Evolutionary conservation across 1,140 invertebrate species (phyloP).

Genomic region (Drosophila sucinea): DNA sequence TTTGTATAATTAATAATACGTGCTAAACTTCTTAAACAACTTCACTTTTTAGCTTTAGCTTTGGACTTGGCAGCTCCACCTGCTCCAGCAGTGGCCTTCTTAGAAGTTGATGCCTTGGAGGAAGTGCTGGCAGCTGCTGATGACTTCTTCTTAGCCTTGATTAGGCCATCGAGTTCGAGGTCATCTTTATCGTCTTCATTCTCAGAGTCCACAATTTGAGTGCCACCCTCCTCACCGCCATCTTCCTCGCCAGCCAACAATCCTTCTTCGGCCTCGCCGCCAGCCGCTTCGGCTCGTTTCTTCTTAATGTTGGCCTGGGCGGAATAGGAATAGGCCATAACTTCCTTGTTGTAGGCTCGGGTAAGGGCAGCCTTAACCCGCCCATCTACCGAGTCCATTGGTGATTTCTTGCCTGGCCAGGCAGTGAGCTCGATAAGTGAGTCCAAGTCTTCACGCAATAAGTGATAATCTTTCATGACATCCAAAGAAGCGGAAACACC

Average conservation of each 20-base stretch:
- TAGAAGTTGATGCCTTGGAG: conserved; percentile 46
- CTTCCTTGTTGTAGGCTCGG: conserved; percentile 94
- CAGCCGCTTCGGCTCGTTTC: conserved; percentile 83
- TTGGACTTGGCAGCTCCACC: conserved; percentile 53
- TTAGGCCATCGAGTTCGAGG: conserved; percentile 89
- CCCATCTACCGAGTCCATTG: conserved; percentile 89
- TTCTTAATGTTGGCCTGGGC: conserved; percentile 85
- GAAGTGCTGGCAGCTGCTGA: conserved; percentile 30
- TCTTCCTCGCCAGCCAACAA: conserved; percentile 68
- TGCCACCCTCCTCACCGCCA: conserved; percentile 81
- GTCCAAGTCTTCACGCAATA: conserved; percentile 96
- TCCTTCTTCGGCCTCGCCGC: conserved; percentile 69
- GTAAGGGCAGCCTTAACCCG: conserved; percentile 98
- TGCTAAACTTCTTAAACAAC: background rate
- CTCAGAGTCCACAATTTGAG: conserved; percentile 66
- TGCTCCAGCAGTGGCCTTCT: conserved; percentile 41
- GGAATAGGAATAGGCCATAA: conserved; percentile 88
- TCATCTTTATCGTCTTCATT: conserved; percentile 86
- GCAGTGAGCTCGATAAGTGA: conserved; percentile 91
- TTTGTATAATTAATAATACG: background rate
- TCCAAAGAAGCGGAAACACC: conserved; percentile 90
- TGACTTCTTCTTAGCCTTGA: conserved; percentile 85
- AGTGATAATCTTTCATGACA: conserved; percentile 91
- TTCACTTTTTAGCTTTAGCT: conserved; percentile 61
- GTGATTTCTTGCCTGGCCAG: conserved; percentile 92